A percentile compares a stretch with the other conserved stretches of the same genome.
Evolutionary conservation across 2,888 invertebrate genomes (phyloP).

Genomic region (Aphrophora alni): DNA sequence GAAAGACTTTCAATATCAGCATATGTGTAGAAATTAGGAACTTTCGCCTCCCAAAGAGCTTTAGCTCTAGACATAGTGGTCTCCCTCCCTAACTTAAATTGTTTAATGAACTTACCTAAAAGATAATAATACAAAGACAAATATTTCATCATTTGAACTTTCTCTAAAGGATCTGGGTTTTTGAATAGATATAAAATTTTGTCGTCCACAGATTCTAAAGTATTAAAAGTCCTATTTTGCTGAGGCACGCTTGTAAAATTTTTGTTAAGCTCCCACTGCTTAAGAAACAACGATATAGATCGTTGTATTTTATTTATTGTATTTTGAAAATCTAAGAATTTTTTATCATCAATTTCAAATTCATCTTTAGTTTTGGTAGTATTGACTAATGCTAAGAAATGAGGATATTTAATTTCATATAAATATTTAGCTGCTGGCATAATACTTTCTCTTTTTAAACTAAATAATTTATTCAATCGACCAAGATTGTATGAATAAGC

Average conservation of each 20-base stretch:
- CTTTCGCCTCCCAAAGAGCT: background rate
- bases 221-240: background rate
- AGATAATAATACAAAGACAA: background rate
- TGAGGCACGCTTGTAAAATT: background rate
- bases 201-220: background rate
- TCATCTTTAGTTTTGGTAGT: background rate
- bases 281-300: background rate
- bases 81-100: background rate
- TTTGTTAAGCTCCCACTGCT: background rate
- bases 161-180: background rate
- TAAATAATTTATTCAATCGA: background rate
- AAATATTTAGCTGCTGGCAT: slow-evolving; percentile 6
- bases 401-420: background rate
- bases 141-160: slow-evolving; percentile 1
- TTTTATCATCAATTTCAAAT: background rate
- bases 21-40: background rate
- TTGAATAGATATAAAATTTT: background rate
- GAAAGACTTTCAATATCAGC: background rate
- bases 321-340: background rate
- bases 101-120: background rate
- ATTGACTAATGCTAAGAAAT: background rate
- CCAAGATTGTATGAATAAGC: background rate
- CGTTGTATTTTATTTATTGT: background rate
- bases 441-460: background rate
- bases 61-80: background rate